Evolutionary conservation across 2,113 vertebrate species (phyloP).

Genomic region (Anhinga anhinga): DNA sequence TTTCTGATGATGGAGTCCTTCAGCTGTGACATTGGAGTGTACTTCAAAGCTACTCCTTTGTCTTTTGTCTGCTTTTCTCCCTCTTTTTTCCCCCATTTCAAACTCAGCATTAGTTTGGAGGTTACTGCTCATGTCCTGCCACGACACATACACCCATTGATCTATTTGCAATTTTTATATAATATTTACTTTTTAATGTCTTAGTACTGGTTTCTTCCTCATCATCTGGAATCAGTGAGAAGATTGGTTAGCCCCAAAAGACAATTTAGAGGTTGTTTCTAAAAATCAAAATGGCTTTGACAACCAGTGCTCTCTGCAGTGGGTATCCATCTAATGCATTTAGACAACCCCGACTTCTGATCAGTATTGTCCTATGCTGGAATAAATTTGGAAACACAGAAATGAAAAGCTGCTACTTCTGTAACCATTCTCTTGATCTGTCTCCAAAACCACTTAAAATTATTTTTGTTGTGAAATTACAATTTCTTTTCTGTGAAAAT

Average conservation of each 20-base stretch:
- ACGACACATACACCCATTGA: neutral
- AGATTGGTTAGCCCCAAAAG: neutral
- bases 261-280: neutral
- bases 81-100: neutral
- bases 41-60: neutral
- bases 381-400: neutral
- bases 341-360: neutral
- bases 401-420: neutral
- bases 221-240: neutral
- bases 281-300: neutral
- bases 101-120: neutral
- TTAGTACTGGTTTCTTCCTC: neutral
- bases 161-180: neutral
- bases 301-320: neutral
- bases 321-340: neutral
- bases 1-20: constrained; percentile 17
- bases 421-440: neutral
- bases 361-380: neutral
- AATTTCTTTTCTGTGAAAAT: neutral
- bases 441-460: neutral
- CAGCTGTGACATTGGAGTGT: neutral
- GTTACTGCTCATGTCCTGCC: neutral
- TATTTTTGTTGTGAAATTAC: neutral
- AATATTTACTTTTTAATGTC: neutral
- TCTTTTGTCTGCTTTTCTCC: neutral